These are phyloP conservation scores for Crepidodera aurea DNA, from an alignment of 2,888 invertebrate genomes.

Conservation along the genomic window DNA sequence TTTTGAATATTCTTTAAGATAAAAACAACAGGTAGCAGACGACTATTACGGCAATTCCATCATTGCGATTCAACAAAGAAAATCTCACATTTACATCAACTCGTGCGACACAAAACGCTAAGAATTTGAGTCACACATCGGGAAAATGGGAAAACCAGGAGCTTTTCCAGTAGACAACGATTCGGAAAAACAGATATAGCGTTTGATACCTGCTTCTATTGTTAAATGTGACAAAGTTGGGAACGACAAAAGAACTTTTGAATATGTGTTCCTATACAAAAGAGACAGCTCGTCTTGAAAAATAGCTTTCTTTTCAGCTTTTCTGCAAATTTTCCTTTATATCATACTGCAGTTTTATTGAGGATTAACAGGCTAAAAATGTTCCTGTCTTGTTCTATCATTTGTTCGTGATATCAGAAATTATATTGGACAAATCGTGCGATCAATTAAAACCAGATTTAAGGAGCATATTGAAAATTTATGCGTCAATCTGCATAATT, in stretches of 20 bases:
- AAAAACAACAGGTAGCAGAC: neutral
- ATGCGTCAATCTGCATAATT: too few relatives aligned
- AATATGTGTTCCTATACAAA: conserved; percentile 1
- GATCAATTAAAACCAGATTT: too few relatives aligned
- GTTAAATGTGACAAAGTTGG: conserved; percentile 7
- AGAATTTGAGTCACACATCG: conserved; percentile 8
- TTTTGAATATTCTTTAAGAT: too few relatives aligned
- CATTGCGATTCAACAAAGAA: neutral
- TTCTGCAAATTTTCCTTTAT: neutral
- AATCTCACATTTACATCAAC: neutral
- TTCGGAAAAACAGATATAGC: conserved; percentile 14
- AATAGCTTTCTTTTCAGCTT: conserved; percentile 11
- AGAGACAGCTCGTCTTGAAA: neutral
- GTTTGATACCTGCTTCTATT: conserved; percentile 17
- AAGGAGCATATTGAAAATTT: too few relatives aligned
- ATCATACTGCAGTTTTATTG: too few relatives aligned
- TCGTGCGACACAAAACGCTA: neutral
- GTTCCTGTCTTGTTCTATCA: too few relatives aligned
- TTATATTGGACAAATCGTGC: too few relatives aligned
- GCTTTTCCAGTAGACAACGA: conserved; percentile 2
- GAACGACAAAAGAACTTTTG: conserved; percentile 17
- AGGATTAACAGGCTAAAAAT: too few relatives aligned
- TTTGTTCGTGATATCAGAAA: too few relatives aligned
- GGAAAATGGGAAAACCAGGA: conserved; percentile 20
- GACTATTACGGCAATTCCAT: neutral